These are phyloP conservation scores for Paramacrobiotus metropolitanus DNA, from an alignment of 1,140 invertebrate species.

Conservation along the genomic window DNA sequence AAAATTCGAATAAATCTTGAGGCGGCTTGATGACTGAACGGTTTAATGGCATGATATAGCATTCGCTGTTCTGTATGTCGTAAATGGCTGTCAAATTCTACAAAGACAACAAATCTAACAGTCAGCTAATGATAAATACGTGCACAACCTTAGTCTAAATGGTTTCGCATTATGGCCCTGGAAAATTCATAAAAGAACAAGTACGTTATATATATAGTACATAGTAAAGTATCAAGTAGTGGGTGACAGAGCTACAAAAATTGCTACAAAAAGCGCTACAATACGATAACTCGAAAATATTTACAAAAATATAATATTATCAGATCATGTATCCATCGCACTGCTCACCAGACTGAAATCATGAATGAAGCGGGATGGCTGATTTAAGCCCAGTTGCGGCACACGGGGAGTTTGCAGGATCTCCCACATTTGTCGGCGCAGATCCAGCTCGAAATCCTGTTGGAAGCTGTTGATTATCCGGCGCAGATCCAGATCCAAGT, in stretches of 20 bases:
- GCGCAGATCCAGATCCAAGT: not conserved
- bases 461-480: constrained; percentile 2
- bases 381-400: not conserved
- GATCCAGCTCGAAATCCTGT: not conserved
- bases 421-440: not conserved
- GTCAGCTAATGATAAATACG: no score
- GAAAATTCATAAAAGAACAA: no score
- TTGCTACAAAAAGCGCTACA: no score
- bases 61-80: not conserved
- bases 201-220: no score
- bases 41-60: constrained; percentile 3
- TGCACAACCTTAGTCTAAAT: no score
- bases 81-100: constrained; percentile 1
- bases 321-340: no score
- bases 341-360: constrained; percentile 4
- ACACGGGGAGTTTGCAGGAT: not conserved
- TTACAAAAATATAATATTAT: no score
- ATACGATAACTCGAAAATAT: no score
- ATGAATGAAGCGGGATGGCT: not conserved
- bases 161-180: no score
- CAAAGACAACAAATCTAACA: not conserved
- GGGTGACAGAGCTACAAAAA: no score
- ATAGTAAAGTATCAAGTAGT: no score
- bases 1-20: not conserved
- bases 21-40: not conserved